These are phyloP conservation scores for Phrynocephalus versicolor DNA, from an alignment of 2,113 vertebrate species.

Conservation along the genomic window DNA sequence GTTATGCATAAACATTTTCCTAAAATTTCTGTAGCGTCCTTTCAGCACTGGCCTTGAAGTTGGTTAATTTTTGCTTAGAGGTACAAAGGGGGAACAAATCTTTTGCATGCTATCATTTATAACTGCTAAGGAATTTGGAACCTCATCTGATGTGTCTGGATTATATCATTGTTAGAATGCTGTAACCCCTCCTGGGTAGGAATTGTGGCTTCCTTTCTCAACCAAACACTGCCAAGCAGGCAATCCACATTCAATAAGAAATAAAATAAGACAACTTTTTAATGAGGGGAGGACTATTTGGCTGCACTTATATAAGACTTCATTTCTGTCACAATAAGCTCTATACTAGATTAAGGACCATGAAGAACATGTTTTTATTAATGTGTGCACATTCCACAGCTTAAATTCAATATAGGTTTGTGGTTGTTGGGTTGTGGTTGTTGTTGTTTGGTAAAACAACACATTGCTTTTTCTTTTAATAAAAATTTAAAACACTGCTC, in stretches of 20 bases:
- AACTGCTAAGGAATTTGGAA: constrained; percentile 22
- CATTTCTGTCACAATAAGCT: neutral
- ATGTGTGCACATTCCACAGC: neutral
- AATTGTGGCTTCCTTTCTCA: constrained; percentile 22
- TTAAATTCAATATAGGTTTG: neutral
- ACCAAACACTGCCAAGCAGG: constrained; percentile 16
- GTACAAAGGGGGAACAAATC: neutral
- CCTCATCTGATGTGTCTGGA: constrained; percentile 28
- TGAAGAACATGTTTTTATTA: neutral
- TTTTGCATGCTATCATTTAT: constrained; percentile 17
- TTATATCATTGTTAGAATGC: constrained; percentile 29
- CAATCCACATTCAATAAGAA: constrained; percentile 16
- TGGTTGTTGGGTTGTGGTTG: neutral
- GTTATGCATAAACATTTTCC: neutral
- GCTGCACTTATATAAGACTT: neutral
- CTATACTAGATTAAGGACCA: neutral
- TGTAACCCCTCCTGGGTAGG: constrained; percentile 17
- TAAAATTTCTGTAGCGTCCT: neutral
- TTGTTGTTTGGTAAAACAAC: too few relatives aligned
- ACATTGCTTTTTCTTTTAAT: neutral
- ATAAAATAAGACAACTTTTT: constrained; percentile 15
- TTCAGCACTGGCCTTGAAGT: neutral
- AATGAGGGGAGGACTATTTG: neutral
- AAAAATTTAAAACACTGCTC: neutral
- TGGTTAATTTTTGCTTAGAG: constrained; percentile 19